Conservation (phyloP, 2,888 invertebrate genomes). For the Dromius quadrimaculatus region DNA sequence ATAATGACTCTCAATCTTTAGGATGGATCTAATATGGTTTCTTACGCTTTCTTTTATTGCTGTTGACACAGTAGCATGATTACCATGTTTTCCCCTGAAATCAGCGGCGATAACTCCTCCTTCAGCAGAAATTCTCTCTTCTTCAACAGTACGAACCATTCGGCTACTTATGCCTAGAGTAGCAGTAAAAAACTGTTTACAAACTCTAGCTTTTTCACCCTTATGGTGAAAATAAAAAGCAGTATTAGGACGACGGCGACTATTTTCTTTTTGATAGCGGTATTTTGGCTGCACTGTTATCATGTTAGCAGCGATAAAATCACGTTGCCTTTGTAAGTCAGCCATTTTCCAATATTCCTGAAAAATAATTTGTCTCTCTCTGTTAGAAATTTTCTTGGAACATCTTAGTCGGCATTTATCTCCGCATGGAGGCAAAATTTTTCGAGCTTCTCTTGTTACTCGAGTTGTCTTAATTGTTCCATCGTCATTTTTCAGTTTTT, state of each 20-base stretch:
- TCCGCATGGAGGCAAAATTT: conserved; percentile 32
- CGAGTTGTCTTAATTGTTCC: neutral
- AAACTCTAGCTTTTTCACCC: neutral
- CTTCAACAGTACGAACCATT: neutral
- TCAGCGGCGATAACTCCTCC: neutral
- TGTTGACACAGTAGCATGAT: neutral
- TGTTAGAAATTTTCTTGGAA: conserved; percentile 52
- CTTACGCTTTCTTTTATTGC: neutral
- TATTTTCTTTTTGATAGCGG: conserved; percentile 34
- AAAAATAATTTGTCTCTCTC: conserved; percentile 53
- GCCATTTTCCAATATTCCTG: conserved; percentile 53
- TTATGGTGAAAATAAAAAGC: conserved; percentile 30
- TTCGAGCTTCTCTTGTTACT: neutral
- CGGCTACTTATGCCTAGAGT: neutral
- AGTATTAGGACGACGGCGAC: conserved; percentile 20
- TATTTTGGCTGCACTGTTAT: neutral
- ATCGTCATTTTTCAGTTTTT: neutral
- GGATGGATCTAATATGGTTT: neutral
- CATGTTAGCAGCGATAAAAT: conserved; percentile 45
- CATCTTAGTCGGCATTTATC: conserved; percentile 56
- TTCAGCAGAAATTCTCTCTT: neutral
- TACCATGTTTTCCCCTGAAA: neutral
- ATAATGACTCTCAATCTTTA: neutral
- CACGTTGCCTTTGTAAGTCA: conserved; percentile 54
- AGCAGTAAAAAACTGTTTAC: neutral